Percentiles rank a stretch among this genome's conserved stretches.
Conservation (phyloP, 1,140 invertebrate species). For the Pogonomyrmex barbatus region DNA sequence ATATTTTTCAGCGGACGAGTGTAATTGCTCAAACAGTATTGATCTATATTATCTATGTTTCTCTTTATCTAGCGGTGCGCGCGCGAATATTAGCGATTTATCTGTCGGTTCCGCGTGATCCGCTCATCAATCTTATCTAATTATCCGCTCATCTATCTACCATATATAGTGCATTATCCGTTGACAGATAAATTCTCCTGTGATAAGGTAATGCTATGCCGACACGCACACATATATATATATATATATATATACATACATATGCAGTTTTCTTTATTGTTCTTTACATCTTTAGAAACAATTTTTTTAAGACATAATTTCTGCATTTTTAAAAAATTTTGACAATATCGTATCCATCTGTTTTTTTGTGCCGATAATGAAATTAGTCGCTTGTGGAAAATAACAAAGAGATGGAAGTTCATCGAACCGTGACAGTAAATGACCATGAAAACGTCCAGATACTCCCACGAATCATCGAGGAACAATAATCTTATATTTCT, state of each 20-base stretch:
- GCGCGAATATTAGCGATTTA: constrained; percentile 10
- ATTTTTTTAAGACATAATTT: background rate
- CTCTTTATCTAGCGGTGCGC: constrained; percentile 1
- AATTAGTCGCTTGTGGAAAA: constrained; percentile 73
- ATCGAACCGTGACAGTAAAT: constrained; percentile 77
- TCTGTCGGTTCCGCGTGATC: constrained; percentile 20
- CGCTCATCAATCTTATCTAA: constrained; percentile 45
- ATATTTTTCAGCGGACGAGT: background rate
- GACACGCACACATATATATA: background rate
- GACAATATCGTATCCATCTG: background rate
- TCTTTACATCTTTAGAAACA: background rate
- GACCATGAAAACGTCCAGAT: constrained; percentile 78
- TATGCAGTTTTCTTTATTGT: background rate
- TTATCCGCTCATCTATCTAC: constrained; percentile 37
- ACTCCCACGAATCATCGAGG: constrained; percentile 73
- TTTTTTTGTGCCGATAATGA: constrained; percentile 65
- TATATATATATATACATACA: too few relatives aligned
- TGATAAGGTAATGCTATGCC: background rate
- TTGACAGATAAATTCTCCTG: constrained; percentile 27
- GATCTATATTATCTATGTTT: constrained; percentile 24
- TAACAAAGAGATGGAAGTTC: constrained; percentile 71
- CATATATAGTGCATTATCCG: constrained; percentile 26
- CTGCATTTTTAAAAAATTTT: background rate
- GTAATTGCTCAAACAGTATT: constrained; percentile 47
- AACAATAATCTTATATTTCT: constrained; percentile 7